These are phyloP conservation scores for Paralichthys olivaceus DNA, from an alignment of 2,113 vertebrate species.

Conservation along the genomic window DNA sequence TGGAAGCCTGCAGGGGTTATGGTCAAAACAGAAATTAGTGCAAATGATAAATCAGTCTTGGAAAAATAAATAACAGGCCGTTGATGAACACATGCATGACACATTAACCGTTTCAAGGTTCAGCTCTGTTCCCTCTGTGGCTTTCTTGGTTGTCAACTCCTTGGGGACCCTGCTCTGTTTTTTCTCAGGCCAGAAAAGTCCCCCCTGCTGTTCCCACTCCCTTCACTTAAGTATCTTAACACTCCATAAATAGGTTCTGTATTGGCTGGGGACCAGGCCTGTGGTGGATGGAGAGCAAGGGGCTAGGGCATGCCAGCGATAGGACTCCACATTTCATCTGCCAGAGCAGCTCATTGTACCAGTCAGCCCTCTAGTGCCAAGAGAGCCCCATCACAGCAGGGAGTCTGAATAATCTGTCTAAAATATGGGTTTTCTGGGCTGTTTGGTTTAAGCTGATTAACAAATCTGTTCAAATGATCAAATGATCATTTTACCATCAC, in stretches of 20 bases:
- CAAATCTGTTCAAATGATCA: too few species aligned
- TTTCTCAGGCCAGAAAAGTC: slow-evolving; percentile 28
- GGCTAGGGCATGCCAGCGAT: not conserved
- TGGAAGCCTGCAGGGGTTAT: slow-evolving; percentile 87
- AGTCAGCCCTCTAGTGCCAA: slow-evolving; percentile 59
- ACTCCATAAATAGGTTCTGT: slow-evolving; percentile 46
- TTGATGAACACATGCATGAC: not conserved
- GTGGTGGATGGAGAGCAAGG: slow-evolving; percentile 1
- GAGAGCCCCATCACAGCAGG: not conserved
- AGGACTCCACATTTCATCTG: not conserved
- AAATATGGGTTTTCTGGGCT: not conserved
- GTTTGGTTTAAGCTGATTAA: not conserved
- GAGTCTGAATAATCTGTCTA: not conserved
- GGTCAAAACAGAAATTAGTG: slow-evolving; percentile 32
- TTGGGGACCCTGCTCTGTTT: slow-evolving; percentile 17
- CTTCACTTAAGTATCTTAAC: slow-evolving; percentile 33
- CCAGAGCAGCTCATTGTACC: slow-evolving; percentile 1
- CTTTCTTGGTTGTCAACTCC: not conserved
- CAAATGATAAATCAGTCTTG: not conserved
- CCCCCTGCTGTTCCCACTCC: not conserved
- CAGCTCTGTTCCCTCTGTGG: not conserved
- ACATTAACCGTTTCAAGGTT: not conserved
- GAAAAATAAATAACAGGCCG: not conserved
- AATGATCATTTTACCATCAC: too few species aligned
- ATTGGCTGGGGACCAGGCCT: slow-evolving; percentile 31